Evolutionary conservation across 2,888 invertebrate genomes (phyloP).

Genomic region (Sesia apiformis): DNA sequence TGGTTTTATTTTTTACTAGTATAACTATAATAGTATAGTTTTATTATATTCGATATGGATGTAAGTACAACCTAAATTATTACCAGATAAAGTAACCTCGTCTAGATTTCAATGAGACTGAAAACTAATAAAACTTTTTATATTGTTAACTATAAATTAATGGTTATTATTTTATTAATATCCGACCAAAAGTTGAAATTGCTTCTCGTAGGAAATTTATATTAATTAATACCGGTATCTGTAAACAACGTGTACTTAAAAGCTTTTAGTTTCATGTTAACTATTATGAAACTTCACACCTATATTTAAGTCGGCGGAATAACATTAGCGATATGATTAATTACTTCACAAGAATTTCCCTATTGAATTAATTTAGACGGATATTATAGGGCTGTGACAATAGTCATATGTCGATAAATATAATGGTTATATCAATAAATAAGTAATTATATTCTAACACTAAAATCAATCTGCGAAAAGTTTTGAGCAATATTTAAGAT

Average conservation of each 20-base stretch:
- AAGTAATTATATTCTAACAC: too few relatives aligned
- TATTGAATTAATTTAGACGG: slow-evolving; percentile 12
- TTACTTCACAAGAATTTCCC: slow-evolving; percentile 33
- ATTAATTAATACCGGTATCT: background rate
- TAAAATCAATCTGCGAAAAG: too few relatives aligned
- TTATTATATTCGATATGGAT: too few relatives aligned
- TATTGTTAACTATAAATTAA: too few relatives aligned
- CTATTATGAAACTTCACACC: slow-evolving; percentile 4
- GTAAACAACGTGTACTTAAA: background rate
- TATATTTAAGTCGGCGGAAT: slow-evolving; percentile 6
- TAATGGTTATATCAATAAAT: background rate
- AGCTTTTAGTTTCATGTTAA: slow-evolving; percentile 1
- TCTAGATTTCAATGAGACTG: too few relatives aligned
- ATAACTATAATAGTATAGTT: too few relatives aligned
- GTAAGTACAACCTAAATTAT: too few relatives aligned
- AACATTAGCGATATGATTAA: slow-evolving; percentile 46
- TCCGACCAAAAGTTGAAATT: background rate
- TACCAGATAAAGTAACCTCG: too few relatives aligned
- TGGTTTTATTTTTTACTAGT: too few relatives aligned
- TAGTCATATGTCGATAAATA: background rate
- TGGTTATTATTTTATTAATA: too few relatives aligned
- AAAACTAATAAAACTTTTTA: too few relatives aligned
- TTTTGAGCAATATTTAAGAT: too few relatives aligned
- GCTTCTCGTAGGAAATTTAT: background rate
- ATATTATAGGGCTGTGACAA: background rate